phyloP scores from a whole-genome alignment of 30 jellyfish, hydroid and myxozoan genomes.

The Clytia hemisphaerica region DNA sequence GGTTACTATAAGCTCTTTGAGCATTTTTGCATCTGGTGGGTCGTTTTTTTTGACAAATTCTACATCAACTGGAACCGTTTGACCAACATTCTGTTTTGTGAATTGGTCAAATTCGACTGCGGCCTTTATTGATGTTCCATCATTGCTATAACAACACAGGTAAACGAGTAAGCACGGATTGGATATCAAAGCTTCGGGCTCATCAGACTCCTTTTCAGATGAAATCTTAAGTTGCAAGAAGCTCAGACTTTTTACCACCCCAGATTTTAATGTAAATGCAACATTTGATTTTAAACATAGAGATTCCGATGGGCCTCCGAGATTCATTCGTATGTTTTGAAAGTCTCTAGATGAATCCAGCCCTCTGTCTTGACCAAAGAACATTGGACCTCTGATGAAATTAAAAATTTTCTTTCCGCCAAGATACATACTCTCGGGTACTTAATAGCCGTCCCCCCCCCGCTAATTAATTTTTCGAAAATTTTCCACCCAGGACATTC shows the following conservation, averaged over 20 bases:
- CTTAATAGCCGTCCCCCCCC: too few species aligned
- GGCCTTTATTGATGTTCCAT: slow-evolving; percentile 30
- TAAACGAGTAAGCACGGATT: slow-evolving; percentile 14
- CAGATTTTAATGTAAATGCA: slow-evolving; percentile 27
- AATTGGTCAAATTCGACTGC: slow-evolving; percentile 39
- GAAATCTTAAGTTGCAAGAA: slow-evolving; percentile 20
- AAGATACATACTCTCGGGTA: too few species aligned
- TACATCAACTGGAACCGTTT: slow-evolving; percentile 21
- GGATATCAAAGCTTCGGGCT: too few species aligned
- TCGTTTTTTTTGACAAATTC: slow-evolving; percentile 30
- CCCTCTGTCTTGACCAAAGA: slow-evolving; percentile 14
- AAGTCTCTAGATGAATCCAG: not conserved
- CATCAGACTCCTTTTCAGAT: slow-evolving; percentile 17
- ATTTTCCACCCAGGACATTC: too few species aligned
- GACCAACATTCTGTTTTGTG: slow-evolving; percentile 37
- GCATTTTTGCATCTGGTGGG: slow-evolving; percentile 26
- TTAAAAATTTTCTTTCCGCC: slow-evolving; percentile 9
- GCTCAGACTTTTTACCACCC: slow-evolving; percentile 27
- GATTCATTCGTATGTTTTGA: slow-evolving; percentile 14
- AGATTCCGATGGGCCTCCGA: slow-evolving; percentile 18
- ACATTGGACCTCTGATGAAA: slow-evolving; percentile 20
- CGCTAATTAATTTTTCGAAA: too few species aligned
- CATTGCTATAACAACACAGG: slow-evolving; percentile 33
- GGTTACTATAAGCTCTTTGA: slow-evolving; percentile 32
- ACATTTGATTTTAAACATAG: slow-evolving; percentile 19